Evolutionary conservation across 2,113 vertebrate species (phyloP), one percentile per base, ranked within the genome.

Genomic region (Mionectes macconnelli): DNA sequence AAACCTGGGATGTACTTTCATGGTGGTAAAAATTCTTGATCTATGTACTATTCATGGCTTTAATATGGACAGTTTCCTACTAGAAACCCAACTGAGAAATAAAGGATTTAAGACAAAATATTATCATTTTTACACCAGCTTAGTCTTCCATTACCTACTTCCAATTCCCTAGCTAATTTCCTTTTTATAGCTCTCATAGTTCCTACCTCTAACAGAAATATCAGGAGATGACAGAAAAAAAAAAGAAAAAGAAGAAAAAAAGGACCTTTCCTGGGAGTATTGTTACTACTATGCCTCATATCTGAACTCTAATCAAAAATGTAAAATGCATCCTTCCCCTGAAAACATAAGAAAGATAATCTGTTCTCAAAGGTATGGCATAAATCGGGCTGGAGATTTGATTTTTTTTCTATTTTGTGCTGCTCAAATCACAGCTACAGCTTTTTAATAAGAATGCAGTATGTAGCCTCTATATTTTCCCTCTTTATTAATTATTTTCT

Each of bases 191-290:
- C 5, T 89, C 9, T 64, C 37, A n/a, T 44, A 56, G 21, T 72
- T 75, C 25, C 18, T 47, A 12, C 25, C 4, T 33, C 31, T 63
- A 45, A n/a, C 28, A 59, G 17, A 82, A 84, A 70, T 63, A 82
- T 2, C 25, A 62, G 5, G 18, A 75, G 21, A 40, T 2, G 4
- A 23, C 1, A 9, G 14, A 1, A 20, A 8, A 6, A 6, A 14
- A 31, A 52, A 9, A 4, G 4, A 59, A 18, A 23, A 28, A 28
- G 10, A 35, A 39, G 35, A 39, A 44, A 22, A 24, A 33, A 8
- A 59, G 8, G 2, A 11, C 4, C 22, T 14, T 64, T 68, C 28
- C 20, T 70, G 55, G 18, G 39, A 60, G 6, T 64, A 56, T 64
- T 70, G 3, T 68, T 90, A 63, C 25, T 23, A 35, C 5, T n/a